These are phyloP conservation scores for Lepidothrix coronata DNA, from an alignment of 2,113 vertebrate genomes.

Conservation along the genomic window DNA sequence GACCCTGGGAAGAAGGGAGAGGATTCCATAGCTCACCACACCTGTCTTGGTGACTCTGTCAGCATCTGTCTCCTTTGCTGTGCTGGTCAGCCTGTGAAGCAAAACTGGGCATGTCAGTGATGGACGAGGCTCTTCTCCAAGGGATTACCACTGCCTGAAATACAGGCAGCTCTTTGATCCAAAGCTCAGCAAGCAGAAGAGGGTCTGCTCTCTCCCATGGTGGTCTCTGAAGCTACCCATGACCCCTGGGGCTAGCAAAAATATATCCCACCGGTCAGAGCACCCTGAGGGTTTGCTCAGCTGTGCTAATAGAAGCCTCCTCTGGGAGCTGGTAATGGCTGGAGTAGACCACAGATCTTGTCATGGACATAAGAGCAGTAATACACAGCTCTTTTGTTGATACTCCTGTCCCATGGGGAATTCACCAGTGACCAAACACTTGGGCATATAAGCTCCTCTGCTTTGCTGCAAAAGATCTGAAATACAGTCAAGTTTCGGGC, in stretches of 20 bases:
- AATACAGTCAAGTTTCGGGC: not conserved
- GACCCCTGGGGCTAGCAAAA: not conserved
- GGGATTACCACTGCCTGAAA: not conserved
- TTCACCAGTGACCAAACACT: not conserved
- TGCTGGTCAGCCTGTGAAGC: not conserved
- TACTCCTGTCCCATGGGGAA: not conserved
- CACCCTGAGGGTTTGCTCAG: not conserved
- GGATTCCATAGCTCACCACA: not conserved
- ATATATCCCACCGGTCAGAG: not conserved
- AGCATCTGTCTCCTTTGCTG: not conserved
- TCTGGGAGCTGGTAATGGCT: not conserved
- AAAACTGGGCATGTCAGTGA: fast-evolving
- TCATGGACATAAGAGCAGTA: not conserved
- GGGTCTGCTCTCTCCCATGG: not conserved
- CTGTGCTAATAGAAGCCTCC: not conserved
- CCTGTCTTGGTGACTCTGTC: not conserved
- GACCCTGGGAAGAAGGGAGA: not conserved
- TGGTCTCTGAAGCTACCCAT: not conserved
- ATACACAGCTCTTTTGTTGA: not conserved
- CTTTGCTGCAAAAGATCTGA: not conserved
- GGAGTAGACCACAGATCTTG: not conserved
- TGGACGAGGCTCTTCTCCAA: not conserved
- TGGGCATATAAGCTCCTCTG: not conserved
- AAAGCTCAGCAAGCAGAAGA: not conserved
- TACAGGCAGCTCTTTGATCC: not conserved